Evolutionary conservation across 2,888 invertebrate species (phyloP).

Genomic region (Plagodis dolabraria): DNA sequence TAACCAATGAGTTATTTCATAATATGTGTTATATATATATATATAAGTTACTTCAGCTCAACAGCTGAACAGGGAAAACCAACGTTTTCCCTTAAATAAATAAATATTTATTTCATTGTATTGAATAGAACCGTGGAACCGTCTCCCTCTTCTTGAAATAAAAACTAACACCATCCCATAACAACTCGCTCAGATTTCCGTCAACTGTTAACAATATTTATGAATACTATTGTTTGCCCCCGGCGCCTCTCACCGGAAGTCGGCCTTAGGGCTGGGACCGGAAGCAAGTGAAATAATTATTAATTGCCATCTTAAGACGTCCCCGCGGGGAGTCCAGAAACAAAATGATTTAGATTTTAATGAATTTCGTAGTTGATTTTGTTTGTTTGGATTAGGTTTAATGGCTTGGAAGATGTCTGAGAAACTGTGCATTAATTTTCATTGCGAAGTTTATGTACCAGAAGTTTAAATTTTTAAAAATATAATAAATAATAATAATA

Average conservation of each 20-base stretch:
- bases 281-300: conserved; percentile 82
- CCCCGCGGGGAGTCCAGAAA: conserved; percentile 56
- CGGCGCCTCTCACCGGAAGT: conserved; percentile 55
- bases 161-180: conserved; percentile 36
- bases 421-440: not conserved
- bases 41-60: no score
- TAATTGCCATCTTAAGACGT: conserved; percentile 77
- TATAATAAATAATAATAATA: no score
- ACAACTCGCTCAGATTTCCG: conserved; percentile 47
- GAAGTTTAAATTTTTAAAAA: no score
- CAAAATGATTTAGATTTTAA: conserved; percentile 49
- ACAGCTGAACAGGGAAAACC: no score
- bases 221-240: conserved; percentile 51
- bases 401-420: conserved; percentile 44
- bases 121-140: no score
- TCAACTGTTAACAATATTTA: conserved; percentile 51
- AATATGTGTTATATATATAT: no score
- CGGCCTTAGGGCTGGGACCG: conserved; percentile 64
- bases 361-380: conserved; percentile 48
- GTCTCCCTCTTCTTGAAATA: conserved; percentile 25
- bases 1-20: no score
- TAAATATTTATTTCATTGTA: no score
- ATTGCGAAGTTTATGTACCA: no score
- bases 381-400: conserved; percentile 34
- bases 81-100: no score